Evolutionary conservation across 2,888 invertebrate genomes (phyloP), one percentile per base, ranked within the genome.

Genomic region (Tipula helvola): DNA sequence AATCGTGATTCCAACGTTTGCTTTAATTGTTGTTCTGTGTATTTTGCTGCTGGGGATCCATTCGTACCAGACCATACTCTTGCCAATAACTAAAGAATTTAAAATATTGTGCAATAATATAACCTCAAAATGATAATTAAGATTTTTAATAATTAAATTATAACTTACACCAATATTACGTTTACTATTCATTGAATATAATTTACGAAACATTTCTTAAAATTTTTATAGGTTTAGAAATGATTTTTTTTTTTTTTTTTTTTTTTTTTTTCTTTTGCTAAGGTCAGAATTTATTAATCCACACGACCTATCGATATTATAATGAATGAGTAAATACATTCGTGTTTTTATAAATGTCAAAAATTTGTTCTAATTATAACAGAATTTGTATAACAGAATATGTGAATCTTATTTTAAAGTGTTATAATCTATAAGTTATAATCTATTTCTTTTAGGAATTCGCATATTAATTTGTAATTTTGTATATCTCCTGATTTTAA

Each of bases 1-100:
- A 88, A 88, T 85, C 86, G 52, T 10, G 28, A 5, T 85, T 87
- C 83, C 8, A 88, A 86, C 36, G 86, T 86, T 5, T 88, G 36
- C 5, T 86, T 86, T 85, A 88, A 84, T 36, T 88, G 86, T 12
- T 87, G 28, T 87, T 88, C 88, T 0, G 88, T 86, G 28, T 87
- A 88, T 86, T 88, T 88, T 13, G 86, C 36, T 4, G 18, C 36
- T 28, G 28, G 57, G 0, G 83, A 85, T n/a, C 83, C 87, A 42
- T 87, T 87, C 28, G 87, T 16, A 2, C 88, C 88, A 0, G 88
- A 88, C 88, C 88, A 88, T 10, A 88, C 87, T 36, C 86, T 87
- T 36, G 88, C 87, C 8, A 88, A 39, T 2, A 88, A 28, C 88
- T 88, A 28, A 36, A 87, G 86, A 28, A 28, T 85, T 13, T 16